These are phyloP conservation scores for Coecobrya sp. DNA, from an alignment of 2,888 invertebrate genomes.

Conservation along the genomic window DNA sequence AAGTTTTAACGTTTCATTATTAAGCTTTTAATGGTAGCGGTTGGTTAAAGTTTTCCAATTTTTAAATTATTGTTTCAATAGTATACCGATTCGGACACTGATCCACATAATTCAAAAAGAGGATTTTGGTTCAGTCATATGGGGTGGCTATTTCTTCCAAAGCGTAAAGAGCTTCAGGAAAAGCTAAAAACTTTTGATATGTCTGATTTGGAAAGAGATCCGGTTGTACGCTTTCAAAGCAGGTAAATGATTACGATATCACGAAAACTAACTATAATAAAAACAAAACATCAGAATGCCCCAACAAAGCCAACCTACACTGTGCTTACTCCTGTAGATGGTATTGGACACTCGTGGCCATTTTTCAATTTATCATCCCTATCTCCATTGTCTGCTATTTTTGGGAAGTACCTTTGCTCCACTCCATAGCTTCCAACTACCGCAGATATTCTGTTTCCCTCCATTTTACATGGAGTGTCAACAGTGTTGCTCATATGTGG, in stretches of 20 bases:
- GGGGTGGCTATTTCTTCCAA: constrained; percentile 96
- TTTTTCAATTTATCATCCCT: constrained; percentile 87
- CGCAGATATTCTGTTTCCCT: constrained; percentile 93
- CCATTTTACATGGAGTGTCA: constrained; percentile 97
- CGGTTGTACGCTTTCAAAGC: constrained; percentile 94
- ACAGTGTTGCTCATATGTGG: constrained; percentile 97
- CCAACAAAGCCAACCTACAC: too few species aligned
- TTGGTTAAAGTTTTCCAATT: not conserved
- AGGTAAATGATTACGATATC: constrained; percentile 89
- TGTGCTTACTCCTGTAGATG: constrained; percentile 79
- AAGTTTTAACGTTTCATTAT: not conserved
- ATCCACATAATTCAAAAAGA: constrained; percentile 96
- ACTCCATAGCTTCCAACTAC: constrained; percentile 54
- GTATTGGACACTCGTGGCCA: constrained; percentile 55
- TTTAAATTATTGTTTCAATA: constrained; percentile 87
- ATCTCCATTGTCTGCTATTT: constrained; percentile 87
- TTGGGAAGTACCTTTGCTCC: constrained; percentile 87
- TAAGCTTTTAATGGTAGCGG: not conserved
- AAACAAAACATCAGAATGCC: too few species aligned
- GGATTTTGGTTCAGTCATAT: constrained; percentile 99
- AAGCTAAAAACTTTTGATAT: constrained; percentile 96
- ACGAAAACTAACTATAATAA: not conserved
- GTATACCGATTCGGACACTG: constrained; percentile 97
- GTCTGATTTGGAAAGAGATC: constrained; percentile 94
- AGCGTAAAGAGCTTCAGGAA: constrained; percentile 95